These are phyloP conservation scores for Whitmania pigra DNA, from an alignment of 1,140 invertebrate genomes.

Conservation along the genomic window DNA sequence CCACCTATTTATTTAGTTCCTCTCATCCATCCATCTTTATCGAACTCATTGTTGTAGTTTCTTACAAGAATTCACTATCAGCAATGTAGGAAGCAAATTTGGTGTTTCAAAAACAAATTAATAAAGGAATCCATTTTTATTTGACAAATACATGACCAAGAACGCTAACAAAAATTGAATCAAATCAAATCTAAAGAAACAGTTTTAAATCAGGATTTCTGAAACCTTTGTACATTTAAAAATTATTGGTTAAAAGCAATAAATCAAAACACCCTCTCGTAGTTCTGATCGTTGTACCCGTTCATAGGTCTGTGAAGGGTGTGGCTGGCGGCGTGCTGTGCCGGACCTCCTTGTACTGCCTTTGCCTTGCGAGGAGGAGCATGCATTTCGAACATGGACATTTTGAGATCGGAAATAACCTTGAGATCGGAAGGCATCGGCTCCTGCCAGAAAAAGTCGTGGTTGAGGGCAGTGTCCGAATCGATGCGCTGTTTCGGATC, in stretches of 20 bases:
- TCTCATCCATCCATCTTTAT: no score
- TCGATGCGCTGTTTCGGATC: conserved; percentile 82
- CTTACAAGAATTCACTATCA: no score
- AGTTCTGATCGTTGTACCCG: no score
- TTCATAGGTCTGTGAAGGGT: no score
- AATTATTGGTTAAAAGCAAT: background rate
- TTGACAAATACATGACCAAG: background rate
- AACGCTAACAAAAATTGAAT: background rate
- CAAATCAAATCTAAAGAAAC: background rate
- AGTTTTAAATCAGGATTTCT: background rate
- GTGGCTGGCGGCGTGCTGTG: conserved; percentile 19
- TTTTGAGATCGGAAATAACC: conserved; percentile 82
- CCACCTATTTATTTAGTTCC: no score
- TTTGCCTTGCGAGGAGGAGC: conserved; percentile 56
- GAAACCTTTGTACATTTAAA: no score
- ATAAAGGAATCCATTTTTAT: background rate
- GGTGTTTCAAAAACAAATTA: background rate
- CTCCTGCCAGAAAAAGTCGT: conserved; percentile 96
- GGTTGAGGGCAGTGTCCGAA: conserved; percentile 82
- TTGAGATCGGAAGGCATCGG: conserved; percentile 79
- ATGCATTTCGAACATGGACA: conserved; percentile 91
- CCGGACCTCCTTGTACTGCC: conserved; percentile 25
- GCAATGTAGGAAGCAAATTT: background rate
- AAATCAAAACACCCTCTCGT: conserved; percentile 2
- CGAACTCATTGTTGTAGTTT: no score